phyloP scores from a whole-genome alignment of 2,888 invertebrate genomes.

The Pseudeuparius sepicola region DNA sequence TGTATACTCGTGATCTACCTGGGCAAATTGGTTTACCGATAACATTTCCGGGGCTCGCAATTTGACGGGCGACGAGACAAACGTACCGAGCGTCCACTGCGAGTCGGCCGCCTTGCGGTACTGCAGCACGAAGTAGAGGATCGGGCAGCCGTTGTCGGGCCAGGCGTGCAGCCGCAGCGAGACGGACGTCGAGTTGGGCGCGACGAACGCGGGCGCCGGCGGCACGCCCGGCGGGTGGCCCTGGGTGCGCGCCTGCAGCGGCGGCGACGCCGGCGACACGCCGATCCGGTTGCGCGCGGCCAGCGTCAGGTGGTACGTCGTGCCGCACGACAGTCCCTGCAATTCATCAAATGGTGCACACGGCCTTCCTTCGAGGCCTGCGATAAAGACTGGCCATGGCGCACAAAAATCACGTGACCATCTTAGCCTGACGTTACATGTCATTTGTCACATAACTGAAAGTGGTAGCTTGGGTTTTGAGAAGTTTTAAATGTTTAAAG shows the following conservation, averaged over 20 bases:
- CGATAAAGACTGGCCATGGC: too few relatives aligned
- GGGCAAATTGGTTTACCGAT: too few relatives aligned
- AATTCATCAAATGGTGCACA: conserved; percentile 18
- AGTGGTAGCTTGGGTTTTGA: too few relatives aligned
- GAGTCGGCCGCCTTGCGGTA: conserved; percentile 53
- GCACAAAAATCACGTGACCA: too few relatives aligned
- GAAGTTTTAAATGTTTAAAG: too few relatives aligned
- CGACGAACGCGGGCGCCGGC: conserved; percentile 49
- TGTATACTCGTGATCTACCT: too few relatives aligned
- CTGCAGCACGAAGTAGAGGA: conserved; percentile 59
- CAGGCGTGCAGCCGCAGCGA: conserved; percentile 56
- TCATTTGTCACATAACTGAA: too few relatives aligned
- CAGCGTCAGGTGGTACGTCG: conserved; percentile 60
- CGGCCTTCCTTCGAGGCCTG: too few relatives aligned
- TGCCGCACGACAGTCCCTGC: conserved; percentile 57
- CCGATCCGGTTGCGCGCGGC: conserved; percentile 64
- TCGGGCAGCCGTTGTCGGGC: conserved; percentile 65
- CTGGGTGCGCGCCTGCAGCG: conserved; percentile 58
- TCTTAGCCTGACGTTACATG: too few relatives aligned
- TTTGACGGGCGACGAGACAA: not conserved
- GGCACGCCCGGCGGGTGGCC: conserved; percentile 64
- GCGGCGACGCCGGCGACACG: conserved; percentile 56
- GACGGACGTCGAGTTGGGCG: conserved; percentile 62
- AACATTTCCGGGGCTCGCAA: too few relatives aligned
- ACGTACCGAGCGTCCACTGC: conserved; percentile 56